phyloP scores from a whole-genome alignment of 2,113 vertebrate genomes.

The Garra rufa region DNA sequence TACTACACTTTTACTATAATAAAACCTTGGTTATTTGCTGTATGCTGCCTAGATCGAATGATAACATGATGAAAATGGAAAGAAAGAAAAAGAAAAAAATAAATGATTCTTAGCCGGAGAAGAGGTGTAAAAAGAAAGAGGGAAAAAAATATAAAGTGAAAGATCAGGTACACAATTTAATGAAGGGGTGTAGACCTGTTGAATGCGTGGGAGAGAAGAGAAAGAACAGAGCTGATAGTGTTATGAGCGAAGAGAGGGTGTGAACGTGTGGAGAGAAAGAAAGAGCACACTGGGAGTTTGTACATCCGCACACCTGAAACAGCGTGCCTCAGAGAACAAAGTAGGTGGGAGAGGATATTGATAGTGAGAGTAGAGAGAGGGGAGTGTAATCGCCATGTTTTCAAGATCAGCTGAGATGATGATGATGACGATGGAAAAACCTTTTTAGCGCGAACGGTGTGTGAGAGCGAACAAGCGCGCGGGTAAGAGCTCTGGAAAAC shows the following conservation, averaged over 20 bases:
- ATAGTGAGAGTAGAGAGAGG: neutral
- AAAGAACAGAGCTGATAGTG: neutral
- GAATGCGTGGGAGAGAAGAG: neutral
- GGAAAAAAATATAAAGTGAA: neutral
- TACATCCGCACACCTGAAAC: slow-evolving; percentile 4
- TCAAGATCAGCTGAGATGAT: neutral
- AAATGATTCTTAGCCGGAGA: neutral
- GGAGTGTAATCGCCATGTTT: neutral
- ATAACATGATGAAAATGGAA: neutral
- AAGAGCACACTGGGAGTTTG: neutral
- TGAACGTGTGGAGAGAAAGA: neutral
- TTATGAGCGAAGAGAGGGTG: neutral
- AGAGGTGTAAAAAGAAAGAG: too few relatives aligned
- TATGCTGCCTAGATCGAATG: neutral
- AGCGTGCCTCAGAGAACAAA: neutral
- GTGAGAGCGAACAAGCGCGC: neutral
- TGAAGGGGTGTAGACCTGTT: neutral
- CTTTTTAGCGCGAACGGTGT: neutral
- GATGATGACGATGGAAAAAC: neutral
- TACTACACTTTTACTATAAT: too few relatives aligned
- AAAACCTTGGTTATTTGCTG: too few relatives aligned
- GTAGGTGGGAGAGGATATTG: slow-evolving; percentile 3
- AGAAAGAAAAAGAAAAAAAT: neutral
- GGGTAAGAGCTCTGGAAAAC: slow-evolving; percentile 26
- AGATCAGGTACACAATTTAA: neutral